These are phyloP conservation scores for Bungarus multicinctus DNA, from an alignment of 2,113 vertebrate species.

Conservation along the genomic window DNA sequence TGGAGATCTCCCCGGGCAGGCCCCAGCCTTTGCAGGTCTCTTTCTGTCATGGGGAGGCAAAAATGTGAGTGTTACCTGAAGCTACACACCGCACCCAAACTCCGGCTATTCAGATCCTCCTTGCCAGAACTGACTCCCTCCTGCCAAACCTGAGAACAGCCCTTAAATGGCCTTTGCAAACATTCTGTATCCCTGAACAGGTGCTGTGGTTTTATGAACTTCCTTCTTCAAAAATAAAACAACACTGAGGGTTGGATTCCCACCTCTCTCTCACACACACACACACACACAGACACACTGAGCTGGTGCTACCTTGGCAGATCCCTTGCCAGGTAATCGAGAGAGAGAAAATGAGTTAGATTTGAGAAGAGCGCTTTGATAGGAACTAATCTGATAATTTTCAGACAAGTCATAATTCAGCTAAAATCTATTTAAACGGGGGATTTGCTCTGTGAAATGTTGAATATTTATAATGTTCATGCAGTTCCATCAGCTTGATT, in stretches of 20 bases:
- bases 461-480: background rate
- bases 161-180: constrained; percentile 39
- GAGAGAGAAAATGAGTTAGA: constrained; percentile 14
- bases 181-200: background rate
- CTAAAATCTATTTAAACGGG: background rate
- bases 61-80: background rate
- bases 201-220: background rate
- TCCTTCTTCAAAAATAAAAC: background rate
- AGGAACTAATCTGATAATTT: constrained; percentile 11
- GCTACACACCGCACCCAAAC: background rate
- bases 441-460: background rate
- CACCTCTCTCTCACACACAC: no score
- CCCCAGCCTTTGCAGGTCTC: background rate
- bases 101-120: constrained; percentile 4
- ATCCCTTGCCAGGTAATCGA: constrained; percentile 37
- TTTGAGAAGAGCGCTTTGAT: constrained; percentile 20
- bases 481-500: background rate
- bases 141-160: background rate
- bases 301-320: constrained; percentile 31
- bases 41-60: background rate
- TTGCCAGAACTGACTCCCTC: constrained; percentile 29
- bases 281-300: background rate
- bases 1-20: background rate
- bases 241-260: constrained; percentile 21
- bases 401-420: background rate